Evolutionary conservation across 2,113 vertebrate genomes (phyloP), one percentile per base, ranked within the genome.

Genomic region (Mesoclemmys tuberculata): DNA sequence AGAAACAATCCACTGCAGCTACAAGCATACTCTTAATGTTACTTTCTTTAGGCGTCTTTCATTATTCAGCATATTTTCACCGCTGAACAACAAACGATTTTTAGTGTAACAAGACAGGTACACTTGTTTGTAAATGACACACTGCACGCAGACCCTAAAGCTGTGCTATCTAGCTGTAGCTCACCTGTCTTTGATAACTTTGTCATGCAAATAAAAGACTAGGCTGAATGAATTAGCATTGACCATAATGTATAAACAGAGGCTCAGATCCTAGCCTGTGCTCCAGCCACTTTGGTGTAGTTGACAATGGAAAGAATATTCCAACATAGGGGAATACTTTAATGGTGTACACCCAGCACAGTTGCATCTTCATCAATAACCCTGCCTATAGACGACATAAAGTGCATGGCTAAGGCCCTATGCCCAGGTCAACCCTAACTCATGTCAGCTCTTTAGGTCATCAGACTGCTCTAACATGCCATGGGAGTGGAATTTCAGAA

Each of bases 41-140:
- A 93, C 88, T 96, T 97, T 97, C 97, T 96, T 85, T 90, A 97
- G 95, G 96, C 97, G 84, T 95, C 97, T 97, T 98, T 96, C 97
- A 96, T 98, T 97, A 98, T 97, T 98, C 96, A 97, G 97, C 94
- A 84, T 95, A 96, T 97, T 96, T 97, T 93, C 96, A 41, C 29
- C 64, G 48, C 92, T 61, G 88, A 95, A 97, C 96, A 97, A 97
- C 97, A 96, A 97, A 97, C 93, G 96, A 93, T 95, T 93, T 68
- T 95, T 87, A 93, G 95, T 96, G 68, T 93, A 97, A 97, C 95
- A 96, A 97, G 97, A 87, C 92, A 94, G 85, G 86, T 97, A 97
- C 96, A 96, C 0, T 2, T 96, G 97, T 97, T 91, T 77, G 83
- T 94, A 93, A 95, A 96, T 0, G 0, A 82, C 14, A 86, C 81